Percentiles rank a stretch among this genome's conserved stretches.
phyloP scores from a whole-genome alignment of 2,797 vertebrate species.

The Myotis myotis region DNA sequence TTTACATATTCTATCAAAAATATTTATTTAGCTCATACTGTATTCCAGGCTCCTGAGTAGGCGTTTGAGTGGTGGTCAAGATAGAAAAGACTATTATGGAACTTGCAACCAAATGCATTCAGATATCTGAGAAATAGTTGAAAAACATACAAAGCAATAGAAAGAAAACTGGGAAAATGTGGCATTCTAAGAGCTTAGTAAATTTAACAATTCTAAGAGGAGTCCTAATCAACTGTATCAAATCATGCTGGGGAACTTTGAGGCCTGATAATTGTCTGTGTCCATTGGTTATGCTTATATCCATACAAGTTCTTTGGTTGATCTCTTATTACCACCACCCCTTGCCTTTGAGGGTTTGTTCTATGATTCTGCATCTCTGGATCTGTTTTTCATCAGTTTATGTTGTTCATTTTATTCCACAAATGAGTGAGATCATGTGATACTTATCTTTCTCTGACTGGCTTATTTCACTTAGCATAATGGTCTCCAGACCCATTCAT shows the following conservation, averaged over 20 bases:
- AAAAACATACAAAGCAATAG: background rate
- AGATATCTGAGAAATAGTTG: background rate
- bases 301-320: too few relatives aligned
- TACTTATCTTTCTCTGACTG: too few relatives aligned
- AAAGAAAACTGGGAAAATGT: background rate
- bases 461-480: too few relatives aligned
- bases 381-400: too few relatives aligned
- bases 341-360: too few relatives aligned
- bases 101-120: background rate
- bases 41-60: background rate
- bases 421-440: too few relatives aligned
- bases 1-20: background rate
- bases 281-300: too few relatives aligned
- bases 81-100: background rate
- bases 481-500: too few relatives aligned
- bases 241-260: background rate
- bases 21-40: background rate
- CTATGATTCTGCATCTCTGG: too few relatives aligned
- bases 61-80: background rate
- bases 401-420: too few relatives aligned
- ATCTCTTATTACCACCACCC: too few relatives aligned
- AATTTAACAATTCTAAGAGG: background rate
- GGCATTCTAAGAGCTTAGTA: background rate
- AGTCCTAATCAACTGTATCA: background rate
- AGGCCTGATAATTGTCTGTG: background rate